Percentiles rank a stretch among this genome's conserved stretches.
Evolutionary conservation across 2,888 invertebrate species (phyloP).

Genomic region (Bruchidius siliquastri): DNA sequence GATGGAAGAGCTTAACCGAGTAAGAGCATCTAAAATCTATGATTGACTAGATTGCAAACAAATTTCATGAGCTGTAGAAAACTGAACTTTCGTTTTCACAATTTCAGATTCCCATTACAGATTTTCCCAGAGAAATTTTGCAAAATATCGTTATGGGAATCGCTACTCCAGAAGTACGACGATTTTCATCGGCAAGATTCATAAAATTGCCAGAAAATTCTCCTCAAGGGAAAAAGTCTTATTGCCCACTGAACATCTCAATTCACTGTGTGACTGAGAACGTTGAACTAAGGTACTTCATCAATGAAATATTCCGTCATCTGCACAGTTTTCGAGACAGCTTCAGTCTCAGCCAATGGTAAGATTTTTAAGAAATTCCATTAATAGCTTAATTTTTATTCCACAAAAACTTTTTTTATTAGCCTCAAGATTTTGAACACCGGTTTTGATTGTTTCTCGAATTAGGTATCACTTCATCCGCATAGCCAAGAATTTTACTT

Average conservation of each 20-base stretch:
- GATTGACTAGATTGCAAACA: too few species aligned
- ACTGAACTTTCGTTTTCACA: background rate
- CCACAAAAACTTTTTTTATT: too few species aligned
- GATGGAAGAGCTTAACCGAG: too few species aligned
- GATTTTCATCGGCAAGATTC: constrained; percentile 15
- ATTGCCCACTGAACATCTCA: constrained; percentile 28
- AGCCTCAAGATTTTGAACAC: too few species aligned
- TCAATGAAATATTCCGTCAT: constrained; percentile 40
- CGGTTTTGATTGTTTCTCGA: too few species aligned
- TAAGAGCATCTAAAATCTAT: too few species aligned
- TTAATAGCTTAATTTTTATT: too few species aligned
- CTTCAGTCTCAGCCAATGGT: background rate
- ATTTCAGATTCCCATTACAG: background rate
- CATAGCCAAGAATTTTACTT: too few species aligned
- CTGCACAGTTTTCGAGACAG: background rate
- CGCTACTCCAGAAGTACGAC: constrained; percentile 11
- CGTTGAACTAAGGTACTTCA: constrained; percentile 49
- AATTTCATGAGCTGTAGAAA: too few species aligned
- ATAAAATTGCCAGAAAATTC: constrained; percentile 17
- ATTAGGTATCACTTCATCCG: too few species aligned
- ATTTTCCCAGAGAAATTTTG: constrained; percentile 8
- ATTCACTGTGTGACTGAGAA: constrained; percentile 41
- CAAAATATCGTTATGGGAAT: constrained; percentile 11
- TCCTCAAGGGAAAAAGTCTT: constrained; percentile 13
- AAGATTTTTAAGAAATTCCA: background rate